A percentile compares a stretch with the other conserved stretches of the same genome.
Conservation (phyloP, 2,888 invertebrate genomes). For the Athalia cordata region DNA sequence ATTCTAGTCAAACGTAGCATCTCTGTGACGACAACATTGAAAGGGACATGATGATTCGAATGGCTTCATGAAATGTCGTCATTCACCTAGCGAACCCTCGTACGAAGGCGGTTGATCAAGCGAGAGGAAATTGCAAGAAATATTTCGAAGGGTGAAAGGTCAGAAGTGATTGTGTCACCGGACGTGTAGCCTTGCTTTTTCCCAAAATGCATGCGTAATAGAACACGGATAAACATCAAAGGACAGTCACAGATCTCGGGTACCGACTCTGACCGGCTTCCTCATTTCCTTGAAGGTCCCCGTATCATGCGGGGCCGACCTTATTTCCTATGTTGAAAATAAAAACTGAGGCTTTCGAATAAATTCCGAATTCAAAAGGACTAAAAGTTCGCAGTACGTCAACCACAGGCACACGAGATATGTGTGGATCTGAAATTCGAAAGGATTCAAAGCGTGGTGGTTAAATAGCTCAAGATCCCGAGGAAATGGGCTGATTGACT, state of each 20-base stretch:
- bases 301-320: not conserved
- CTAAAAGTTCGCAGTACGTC: not conserved
- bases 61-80: not conserved
- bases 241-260: slow-evolving; percentile 7
- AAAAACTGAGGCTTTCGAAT: not conserved
- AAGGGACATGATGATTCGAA: no score
- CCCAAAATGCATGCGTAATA: slow-evolving; percentile 35
- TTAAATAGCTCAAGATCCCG: slow-evolving; percentile 35
- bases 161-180: slow-evolving; percentile 67
- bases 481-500: slow-evolving; percentile 49
- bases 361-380: slow-evolving; percentile 15
- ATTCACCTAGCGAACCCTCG: not conserved
- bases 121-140: not conserved
- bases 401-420: not conserved
- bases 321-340: slow-evolving; percentile 9
- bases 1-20: no score
- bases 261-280: not conserved
- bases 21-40: no score
- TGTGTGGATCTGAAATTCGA: slow-evolving; percentile 14
- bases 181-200: slow-evolving; percentile 58
- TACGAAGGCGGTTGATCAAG: not conserved
- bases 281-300: not conserved
- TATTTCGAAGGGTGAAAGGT: slow-evolving; percentile 46
- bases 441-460: slow-evolving; percentile 33
- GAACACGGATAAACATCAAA: slow-evolving; percentile 28